Evolutionary conservation across 2,113 vertebrate genomes (phyloP).

Genomic region (Archocentrus centrarchus): DNA sequence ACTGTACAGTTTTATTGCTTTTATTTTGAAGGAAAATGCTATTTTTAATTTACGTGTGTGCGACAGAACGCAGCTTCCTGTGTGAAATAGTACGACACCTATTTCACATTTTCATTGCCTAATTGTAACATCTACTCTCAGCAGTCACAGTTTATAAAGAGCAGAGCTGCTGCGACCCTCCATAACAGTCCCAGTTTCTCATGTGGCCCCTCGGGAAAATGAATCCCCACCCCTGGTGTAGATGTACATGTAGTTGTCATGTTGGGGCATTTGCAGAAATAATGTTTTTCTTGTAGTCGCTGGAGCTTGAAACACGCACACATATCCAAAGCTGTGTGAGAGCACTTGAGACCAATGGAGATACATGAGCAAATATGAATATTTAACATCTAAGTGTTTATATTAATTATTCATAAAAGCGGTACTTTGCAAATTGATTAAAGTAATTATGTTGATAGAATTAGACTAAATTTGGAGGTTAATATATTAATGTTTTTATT

Average conservation of each 20-base stretch:
- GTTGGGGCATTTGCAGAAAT: not conserved
- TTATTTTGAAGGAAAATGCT: too few species aligned
- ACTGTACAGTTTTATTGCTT: too few species aligned
- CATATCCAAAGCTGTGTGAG: not conserved
- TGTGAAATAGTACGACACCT: too few species aligned
- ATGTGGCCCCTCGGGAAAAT: too few species aligned
- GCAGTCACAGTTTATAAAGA: too few species aligned
- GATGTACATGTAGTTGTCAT: not conserved
- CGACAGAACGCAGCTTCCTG: too few species aligned
- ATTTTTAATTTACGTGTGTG: too few species aligned
- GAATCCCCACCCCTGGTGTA: too few species aligned
- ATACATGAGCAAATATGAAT: conserved; percentile 75
- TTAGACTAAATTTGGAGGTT: conserved; percentile 72
- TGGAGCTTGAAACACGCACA: not conserved
- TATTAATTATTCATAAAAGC: conserved; percentile 78
- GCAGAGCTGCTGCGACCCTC: too few species aligned
- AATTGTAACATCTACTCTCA: too few species aligned
- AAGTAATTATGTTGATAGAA: conserved; percentile 82
- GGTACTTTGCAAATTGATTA: conserved; percentile 74
- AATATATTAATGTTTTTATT: conserved; percentile 81
- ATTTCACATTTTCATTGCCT: too few species aligned
- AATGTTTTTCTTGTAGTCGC: not conserved
- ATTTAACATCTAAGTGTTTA: conserved; percentile 77
- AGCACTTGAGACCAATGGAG: conserved; percentile 24
- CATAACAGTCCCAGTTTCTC: too few species aligned